These are phyloP conservation scores for Steinernema hermaphroditum DNA, from an alignment of 2,888 invertebrate species.

Conservation along the genomic window DNA sequence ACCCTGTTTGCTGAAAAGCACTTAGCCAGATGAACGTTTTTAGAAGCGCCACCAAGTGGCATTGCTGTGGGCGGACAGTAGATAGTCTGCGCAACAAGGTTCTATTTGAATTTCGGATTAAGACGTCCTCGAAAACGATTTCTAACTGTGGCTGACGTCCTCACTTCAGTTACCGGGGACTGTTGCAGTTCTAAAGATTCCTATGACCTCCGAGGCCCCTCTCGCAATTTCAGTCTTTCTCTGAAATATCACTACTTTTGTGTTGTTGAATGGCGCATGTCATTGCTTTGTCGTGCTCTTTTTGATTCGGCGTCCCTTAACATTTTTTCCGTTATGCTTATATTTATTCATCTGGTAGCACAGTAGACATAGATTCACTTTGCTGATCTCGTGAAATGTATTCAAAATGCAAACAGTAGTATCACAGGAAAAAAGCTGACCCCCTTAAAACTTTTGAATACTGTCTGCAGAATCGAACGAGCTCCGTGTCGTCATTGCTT, in stretches of 20 bases:
- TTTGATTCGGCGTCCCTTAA: not conserved
- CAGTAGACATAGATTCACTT: not conserved
- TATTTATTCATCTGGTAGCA: not conserved
- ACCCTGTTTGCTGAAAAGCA: not conserved
- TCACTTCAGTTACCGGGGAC: not conserved
- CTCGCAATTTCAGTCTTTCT: not conserved
- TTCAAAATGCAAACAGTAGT: not conserved
- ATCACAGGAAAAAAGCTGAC: not conserved
- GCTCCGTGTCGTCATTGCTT: no score
- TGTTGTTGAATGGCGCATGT: not conserved
- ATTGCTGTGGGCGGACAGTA: not conserved
- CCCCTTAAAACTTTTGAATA: not conserved
- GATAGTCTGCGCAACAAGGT: not conserved
- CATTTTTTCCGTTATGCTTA: not conserved
- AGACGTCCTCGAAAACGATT: not conserved
- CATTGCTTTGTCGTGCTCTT: not conserved
- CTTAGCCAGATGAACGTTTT: not conserved
- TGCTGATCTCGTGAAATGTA: not conserved
- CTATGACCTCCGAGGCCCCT: not conserved
- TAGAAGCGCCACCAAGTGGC: not conserved
- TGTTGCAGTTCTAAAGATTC: not conserved
- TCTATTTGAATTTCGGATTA: slow-evolving; percentile 27
- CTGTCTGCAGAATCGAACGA: not conserved
- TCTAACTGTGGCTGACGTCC: not conserved
- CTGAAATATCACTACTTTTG: not conserved